phyloP scores from a whole-genome alignment of 2,797 vertebrate genomes.

The Pipistrellus pipistrellus region DNA sequence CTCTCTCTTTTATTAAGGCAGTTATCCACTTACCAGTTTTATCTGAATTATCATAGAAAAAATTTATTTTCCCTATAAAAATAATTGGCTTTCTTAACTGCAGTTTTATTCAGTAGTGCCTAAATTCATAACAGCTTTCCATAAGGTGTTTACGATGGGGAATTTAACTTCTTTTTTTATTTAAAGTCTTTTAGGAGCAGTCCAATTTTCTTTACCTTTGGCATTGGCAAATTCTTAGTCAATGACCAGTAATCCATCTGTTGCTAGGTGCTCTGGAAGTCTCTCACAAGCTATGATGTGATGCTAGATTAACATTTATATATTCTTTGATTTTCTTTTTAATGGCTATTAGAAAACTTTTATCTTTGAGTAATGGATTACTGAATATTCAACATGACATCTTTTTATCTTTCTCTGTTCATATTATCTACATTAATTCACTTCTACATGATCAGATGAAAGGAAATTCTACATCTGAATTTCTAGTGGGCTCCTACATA shows the following conservation, averaged over 20 bases:
- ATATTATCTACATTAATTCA: conserved; percentile 86
- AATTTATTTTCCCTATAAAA: conserved; percentile 90
- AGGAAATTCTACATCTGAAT: conserved; percentile 81
- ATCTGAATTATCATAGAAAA: conserved; percentile 89
- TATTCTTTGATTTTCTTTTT: conserved; percentile 88
- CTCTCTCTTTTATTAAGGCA: conserved; percentile 86
- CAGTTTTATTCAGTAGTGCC: conserved; percentile 87
- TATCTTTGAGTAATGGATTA: conserved; percentile 89
- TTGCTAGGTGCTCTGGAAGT: conserved; percentile 82
- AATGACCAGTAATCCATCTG: conserved; percentile 79
- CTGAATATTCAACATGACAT: conserved; percentile 87
- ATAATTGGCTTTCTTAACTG: conserved; percentile 89
- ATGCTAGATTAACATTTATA: conserved; percentile 89
- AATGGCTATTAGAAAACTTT: conserved; percentile 89
- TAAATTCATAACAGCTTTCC: conserved; percentile 86
- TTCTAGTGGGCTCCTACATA: conserved; percentile 82
- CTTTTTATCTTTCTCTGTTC: conserved; percentile 85
- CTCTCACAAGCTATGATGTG: conserved; percentile 78
- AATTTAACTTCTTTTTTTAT: conserved; percentile 87
- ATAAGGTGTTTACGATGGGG: conserved; percentile 85
- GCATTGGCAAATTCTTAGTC: conserved; percentile 84
- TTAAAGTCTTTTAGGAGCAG: conserved; percentile 86
- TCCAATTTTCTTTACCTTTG: conserved; percentile 86
- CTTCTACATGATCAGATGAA: conserved; percentile 82
- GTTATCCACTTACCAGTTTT: conserved; percentile 88